Base-by-base conservation (phyloP, 2,113 vertebrate species). In the Aspiorhynchus laticeps region DNA sequence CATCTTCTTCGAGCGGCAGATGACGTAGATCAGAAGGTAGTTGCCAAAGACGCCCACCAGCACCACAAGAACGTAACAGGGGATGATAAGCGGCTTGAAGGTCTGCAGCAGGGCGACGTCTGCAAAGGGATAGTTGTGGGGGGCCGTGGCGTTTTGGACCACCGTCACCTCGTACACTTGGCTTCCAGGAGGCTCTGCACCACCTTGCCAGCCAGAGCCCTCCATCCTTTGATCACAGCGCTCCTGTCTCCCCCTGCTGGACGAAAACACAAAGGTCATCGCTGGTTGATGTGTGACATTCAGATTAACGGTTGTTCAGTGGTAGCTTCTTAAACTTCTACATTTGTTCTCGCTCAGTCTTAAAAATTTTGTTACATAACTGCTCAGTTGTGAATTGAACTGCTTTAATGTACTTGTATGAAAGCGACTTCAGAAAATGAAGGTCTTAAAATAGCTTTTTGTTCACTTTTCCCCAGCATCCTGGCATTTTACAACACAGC, bases 61-160 rank as follows among this genome's bases (percentile, higher is more conserved):
- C 90, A 95, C 92, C 65, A 96, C 93, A 0, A 96, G 91, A 1
- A 93, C 92, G 24, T 97, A 96, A 75, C 94, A 95, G 51, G 96
- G 95, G 78, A 96, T 94, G 90, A 97, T 95, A 85, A 96, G 95
- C 0, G 95, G 93, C 92, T 96, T 96, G 93, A 96, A 96, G 28
- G 93, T 91, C 89, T 96, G 96, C 86, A 96, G 93, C 38, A 96
- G 93, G 86, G 95, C 94, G 88, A 96, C 95, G 14, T 96, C 96
- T 21, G 95, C 93, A 80, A 97, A 97, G 76, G 92, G 93, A 63
- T 87, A 90, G 89, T 92, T 95, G 91, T 88, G 93, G 2, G 93
- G 95, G 84, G 92, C 91, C 84, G 95, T 93, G 87, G 91, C 90
- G 91, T 92, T 95, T 85, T 92, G 93, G 43, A 26, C 24, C 21